Evolutionary conservation across 1,140 invertebrate genomes (phyloP).

Genomic region (Procambarus virginalis): DNA sequence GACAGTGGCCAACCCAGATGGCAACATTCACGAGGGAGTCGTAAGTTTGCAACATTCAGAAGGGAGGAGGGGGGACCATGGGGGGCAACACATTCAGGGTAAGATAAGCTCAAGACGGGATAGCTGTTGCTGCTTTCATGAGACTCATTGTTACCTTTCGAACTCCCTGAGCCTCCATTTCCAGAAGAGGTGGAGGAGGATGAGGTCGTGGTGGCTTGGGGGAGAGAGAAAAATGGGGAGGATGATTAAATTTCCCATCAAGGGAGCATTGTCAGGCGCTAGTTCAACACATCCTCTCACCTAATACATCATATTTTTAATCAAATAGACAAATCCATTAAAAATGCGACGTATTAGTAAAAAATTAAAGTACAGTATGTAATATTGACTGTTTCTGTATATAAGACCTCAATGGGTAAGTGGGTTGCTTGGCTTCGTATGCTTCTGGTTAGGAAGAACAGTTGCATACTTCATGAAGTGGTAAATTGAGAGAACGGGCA

Average conservation of each 20-base stretch:
- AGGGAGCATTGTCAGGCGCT: neutral
- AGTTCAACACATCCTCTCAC: neutral
- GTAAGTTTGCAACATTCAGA: neutral
- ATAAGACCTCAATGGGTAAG: no score
- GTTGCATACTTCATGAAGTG: no score
- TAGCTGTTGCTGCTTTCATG: neutral
- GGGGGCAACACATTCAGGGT: conserved; percentile 12
- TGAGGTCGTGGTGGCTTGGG: conserved; percentile 55
- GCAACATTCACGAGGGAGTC: neutral
- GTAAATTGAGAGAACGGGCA: no score
- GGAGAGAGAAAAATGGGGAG: conserved; percentile 54
- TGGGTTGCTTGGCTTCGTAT: no score
- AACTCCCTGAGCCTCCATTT: conserved; percentile 57
- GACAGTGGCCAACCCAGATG: neutral
- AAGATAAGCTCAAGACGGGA: conserved; percentile 5
- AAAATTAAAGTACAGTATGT: no score
- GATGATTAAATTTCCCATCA: conserved; percentile 35
- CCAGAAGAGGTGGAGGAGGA: conserved; percentile 55
- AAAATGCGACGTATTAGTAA: no score
- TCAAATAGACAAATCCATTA: no score
- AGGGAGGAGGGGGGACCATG: neutral
- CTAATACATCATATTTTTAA: no score
- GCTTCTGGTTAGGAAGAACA: no score
- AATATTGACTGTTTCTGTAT: no score
- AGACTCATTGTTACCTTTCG: conserved; percentile 47